Evolutionary conservation across 2,113 vertebrate genomes (phyloP), one percentile per base, ranked within the genome.

Genomic region (Andinoacara biseriatus): DNA sequence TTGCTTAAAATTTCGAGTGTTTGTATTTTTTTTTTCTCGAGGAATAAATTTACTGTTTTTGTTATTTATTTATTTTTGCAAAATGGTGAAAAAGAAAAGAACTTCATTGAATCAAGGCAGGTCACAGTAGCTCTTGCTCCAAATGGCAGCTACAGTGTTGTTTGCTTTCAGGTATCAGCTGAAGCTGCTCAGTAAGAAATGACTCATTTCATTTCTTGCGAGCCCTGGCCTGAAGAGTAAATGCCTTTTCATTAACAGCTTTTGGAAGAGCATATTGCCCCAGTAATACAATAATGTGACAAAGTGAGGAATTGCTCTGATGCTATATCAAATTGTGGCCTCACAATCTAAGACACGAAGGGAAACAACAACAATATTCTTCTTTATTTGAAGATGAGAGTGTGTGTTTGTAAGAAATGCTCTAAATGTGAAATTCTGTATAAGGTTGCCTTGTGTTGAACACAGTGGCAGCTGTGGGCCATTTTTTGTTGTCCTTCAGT

Each of bases 231-330:
- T 78, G 60, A 85, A 81, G 33, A 59, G 29, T 57, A 85, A 85
- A 83, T 83, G 63, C 15, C 74, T 29, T 89, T 91, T 87, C 59
- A 77, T 85, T 78, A 83, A 74, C 62, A 67, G 49, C 61, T 74
- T 31, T 26, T 22, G 35, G 33, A 85, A 74, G 58, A 81, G 31
- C 11, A 49, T 49, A 65, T 86, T 75, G 65, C 46, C 11, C 31
- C 49, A 24, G 26, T 74, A 58, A 83, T 74, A 72, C 46, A 85
- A 76, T 78, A 59, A 83, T 63, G 56, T 84, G 54, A 74, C 76
- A 84, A 75, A 86, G 63, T 84, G 77, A 87, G 67, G 86, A 80
- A 85, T 80, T 43, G 74, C 38, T 74, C 10, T 62, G 31, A 78
- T 82, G 43, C 74, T 80, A 17, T 46, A 58, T 89, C 31, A 83